Conservation (phyloP, 1,140 invertebrate species). For the Stenopsyche tienmushanensis region DNA sequence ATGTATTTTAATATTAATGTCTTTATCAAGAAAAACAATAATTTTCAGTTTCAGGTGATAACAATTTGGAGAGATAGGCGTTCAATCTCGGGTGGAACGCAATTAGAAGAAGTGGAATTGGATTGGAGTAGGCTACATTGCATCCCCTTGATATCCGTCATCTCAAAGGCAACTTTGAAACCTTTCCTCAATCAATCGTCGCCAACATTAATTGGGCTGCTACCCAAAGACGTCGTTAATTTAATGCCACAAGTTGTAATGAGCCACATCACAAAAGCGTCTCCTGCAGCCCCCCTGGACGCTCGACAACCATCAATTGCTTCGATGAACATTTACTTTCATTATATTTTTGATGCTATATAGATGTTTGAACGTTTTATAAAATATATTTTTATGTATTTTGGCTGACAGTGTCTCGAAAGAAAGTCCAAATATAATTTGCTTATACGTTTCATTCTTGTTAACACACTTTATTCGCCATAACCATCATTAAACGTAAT, state of each 20-base stretch:
- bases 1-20: no score
- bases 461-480: no score
- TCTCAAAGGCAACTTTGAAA: not conserved
- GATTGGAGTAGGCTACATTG: not conserved
- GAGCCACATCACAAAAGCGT: constrained; percentile 10
- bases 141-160: not conserved
- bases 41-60: not conserved
- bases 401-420: no score
- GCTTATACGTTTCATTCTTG: no score
- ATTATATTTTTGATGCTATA: no score
- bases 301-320: not conserved
- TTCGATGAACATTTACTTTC: no score
- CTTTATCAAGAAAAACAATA: no score
- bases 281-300: not conserved
- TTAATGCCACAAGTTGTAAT: constrained; percentile 11
- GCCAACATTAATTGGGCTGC: constrained; percentile 5
- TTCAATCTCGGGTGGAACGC: not conserved
- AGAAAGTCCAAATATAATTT: no score
- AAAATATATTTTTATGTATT: no score
- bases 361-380: no score
- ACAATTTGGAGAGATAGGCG: not conserved
- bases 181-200: constrained; percentile 5
- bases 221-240: constrained; percentile 9
- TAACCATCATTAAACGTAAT: no score
- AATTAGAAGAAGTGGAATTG: not conserved